Evolutionary conservation across 2,797 vertebrate species (phyloP).

Genomic region (Leucoraja ocellata): DNA sequence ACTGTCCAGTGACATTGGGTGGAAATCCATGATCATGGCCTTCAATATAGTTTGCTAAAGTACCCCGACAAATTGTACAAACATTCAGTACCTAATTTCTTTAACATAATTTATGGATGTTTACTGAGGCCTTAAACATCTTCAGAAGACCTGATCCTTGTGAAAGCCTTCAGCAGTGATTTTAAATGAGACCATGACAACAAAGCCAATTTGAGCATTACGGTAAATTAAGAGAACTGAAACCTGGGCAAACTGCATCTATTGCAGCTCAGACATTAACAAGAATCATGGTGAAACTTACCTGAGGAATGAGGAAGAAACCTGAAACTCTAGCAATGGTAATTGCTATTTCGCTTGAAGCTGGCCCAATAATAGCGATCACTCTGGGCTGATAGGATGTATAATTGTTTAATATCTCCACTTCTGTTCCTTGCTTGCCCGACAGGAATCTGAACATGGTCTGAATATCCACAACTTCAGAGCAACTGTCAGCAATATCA

Average conservation of each 20-base stretch:
- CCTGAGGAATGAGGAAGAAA: slow-evolving; percentile 55
- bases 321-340: slow-evolving; percentile 54
- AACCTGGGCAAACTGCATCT: neutral
- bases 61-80: neutral
- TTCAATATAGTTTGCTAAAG: neutral
- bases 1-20: neutral
- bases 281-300: slow-evolving; percentile 41
- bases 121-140: neutral
- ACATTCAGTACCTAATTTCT: neutral
- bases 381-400: slow-evolving; percentile 45
- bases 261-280: neutral
- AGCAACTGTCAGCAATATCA: neutral
- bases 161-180: too few species aligned
- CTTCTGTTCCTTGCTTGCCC: neutral
- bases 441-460: slow-evolving; percentile 17
- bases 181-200: neutral
- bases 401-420: slow-evolving; percentile 48
- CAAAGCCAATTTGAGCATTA: neutral
- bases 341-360: slow-evolving; percentile 48
- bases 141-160: neutral
- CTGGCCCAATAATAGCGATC: slow-evolving; percentile 53
- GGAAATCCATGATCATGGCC: neutral
- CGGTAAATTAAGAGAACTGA: neutral
- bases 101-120: neutral
- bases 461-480: neutral